Conservation (phyloP, 2,888 invertebrate genomes). For the Ceriagrion tenellum region DNA sequence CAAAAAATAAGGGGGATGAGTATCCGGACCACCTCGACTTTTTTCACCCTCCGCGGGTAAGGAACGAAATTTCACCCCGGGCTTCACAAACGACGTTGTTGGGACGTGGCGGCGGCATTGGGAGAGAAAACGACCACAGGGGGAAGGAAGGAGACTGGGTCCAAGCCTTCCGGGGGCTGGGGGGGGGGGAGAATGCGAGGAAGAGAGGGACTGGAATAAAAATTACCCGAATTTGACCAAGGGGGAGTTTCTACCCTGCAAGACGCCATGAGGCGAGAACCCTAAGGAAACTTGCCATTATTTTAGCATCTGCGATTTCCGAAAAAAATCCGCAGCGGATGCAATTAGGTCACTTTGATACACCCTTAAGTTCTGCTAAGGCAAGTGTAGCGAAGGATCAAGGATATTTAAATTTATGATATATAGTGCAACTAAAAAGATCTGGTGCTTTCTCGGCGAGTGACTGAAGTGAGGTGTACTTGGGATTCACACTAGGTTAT, state of each 20-base stretch:
- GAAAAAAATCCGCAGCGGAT: too few relatives aligned
- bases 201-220: not conserved
- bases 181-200: not conserved
- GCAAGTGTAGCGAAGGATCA: too few relatives aligned
- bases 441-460: too few relatives aligned
- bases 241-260: not conserved
- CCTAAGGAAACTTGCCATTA: too few relatives aligned
- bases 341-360: too few relatives aligned
- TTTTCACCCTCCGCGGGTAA: not conserved
- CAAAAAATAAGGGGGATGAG: not conserved
- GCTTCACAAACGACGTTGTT: not conserved
- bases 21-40: not conserved
- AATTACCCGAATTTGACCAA: not conserved
- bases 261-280: too few relatives aligned
- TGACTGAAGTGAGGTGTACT: too few relatives aligned
- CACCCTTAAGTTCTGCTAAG: too few relatives aligned
- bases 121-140: not conserved
- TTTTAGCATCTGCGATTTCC: too few relatives aligned
- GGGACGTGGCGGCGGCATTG: not conserved
- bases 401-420: too few relatives aligned
- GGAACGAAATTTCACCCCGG: not conserved
- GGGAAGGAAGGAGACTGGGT: not conserved
- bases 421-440: too few relatives aligned
- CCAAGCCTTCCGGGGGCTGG: not conserved
- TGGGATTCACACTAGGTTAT: too few relatives aligned